These are phyloP conservation scores for Andrena trimmerana DNA, from an alignment of 2,888 invertebrate genomes.

Conservation along the genomic window DNA sequence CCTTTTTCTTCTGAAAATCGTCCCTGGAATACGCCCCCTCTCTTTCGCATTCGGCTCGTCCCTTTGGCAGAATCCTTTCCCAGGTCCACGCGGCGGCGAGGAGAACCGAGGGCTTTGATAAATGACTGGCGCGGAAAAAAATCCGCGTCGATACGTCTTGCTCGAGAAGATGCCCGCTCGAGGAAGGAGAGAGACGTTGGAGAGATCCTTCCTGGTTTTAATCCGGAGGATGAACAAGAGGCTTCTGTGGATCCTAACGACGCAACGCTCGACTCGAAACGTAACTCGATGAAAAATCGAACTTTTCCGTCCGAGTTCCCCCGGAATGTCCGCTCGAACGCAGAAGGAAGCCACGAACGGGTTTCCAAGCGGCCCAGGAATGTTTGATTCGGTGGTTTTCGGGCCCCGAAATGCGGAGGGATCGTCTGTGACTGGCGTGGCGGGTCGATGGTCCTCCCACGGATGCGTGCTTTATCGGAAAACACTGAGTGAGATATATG, in stretches of 20 bases:
- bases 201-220: conserved; percentile 32
- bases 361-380: not conserved
- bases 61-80: conserved; percentile 56
- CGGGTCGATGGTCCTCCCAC: conserved; percentile 73
- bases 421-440: conserved; percentile 49
- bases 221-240: not conserved
- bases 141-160: conserved; percentile 83
- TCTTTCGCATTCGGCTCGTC: conserved; percentile 28
- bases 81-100: conserved; percentile 47
- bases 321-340: not conserved
- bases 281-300: not conserved
- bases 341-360: not conserved
- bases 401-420: not conserved
- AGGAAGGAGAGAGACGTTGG: conserved; percentile 22
- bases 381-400: not conserved
- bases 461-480: conserved; percentile 81
- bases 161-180: conserved; percentile 78
- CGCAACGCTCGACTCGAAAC: not conserved
- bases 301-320: not conserved
- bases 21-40: not conserved
- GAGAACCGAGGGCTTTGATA: conserved; percentile 80
- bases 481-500: conserved; percentile 83
- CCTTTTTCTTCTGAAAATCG: conserved; percentile 2
- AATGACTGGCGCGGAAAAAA: conserved; percentile 82
- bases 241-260: not conserved